phyloP scores from a whole-genome alignment of 2,888 invertebrate species.

The Apamea monoglypha region DNA sequence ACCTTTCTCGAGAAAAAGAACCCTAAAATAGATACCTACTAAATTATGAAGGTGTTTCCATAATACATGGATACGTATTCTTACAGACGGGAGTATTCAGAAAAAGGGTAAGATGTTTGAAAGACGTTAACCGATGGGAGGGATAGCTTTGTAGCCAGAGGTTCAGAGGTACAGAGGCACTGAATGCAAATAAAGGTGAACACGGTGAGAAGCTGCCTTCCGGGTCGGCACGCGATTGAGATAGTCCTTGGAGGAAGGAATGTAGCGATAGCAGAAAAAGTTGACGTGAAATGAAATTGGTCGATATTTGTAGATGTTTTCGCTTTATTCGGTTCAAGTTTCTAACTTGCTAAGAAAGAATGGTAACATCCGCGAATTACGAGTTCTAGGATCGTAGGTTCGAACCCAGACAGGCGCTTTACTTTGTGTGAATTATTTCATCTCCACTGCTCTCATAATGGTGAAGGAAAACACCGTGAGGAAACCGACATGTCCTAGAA shows the following conservation, averaged over 20 bases:
- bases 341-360: background rate
- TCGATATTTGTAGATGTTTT: background rate
- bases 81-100: slow-evolving; percentile 15
- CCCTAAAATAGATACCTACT: slow-evolving; percentile 8
- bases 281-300: background rate
- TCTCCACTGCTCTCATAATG: no score
- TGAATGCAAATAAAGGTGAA: slow-evolving; percentile 63
- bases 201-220: slow-evolving; percentile 48
- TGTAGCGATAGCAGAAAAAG: slow-evolving; percentile 47
- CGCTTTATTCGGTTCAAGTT: background rate
- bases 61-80: slow-evolving; percentile 12
- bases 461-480: no score
- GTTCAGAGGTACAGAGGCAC: slow-evolving; percentile 37
- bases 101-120: slow-evolving; percentile 36
- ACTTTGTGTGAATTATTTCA: no score
- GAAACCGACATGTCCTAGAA: no score
- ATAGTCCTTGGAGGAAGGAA: slow-evolving; percentile 48
- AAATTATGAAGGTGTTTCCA: slow-evolving; percentile 21
- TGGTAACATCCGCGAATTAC: no score
- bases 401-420: no score
- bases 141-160: slow-evolving; percentile 38
- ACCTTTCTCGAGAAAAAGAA: background rate
- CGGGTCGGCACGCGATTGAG: slow-evolving; percentile 55
- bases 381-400: no score
- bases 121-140: slow-evolving; percentile 42